A percentile compares a stretch with the other conserved stretches of the same genome.
Evolutionary conservation across 2,113 vertebrate genomes (phyloP).

Genomic region (Poecilia latipinna): DNA sequence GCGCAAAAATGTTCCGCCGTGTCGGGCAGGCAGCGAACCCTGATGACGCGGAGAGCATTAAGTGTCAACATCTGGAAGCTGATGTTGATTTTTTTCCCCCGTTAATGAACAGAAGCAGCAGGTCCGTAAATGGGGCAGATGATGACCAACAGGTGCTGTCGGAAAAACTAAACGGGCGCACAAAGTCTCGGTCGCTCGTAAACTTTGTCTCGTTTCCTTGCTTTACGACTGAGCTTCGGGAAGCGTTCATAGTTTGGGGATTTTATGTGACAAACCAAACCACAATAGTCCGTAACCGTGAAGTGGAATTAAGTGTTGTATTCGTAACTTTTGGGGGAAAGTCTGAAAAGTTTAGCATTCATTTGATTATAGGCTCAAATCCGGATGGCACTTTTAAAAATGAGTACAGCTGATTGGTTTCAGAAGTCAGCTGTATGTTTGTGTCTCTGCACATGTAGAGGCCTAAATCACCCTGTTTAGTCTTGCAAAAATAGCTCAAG

Average conservation of each 20-base stretch:
- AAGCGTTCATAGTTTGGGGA: too few species aligned
- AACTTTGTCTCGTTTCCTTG: not conserved
- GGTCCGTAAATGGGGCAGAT: conserved; percentile 10
- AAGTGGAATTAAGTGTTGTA: too few species aligned
- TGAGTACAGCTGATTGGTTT: not conserved
- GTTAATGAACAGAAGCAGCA: conserved; percentile 16
- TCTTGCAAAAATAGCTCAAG: not conserved
- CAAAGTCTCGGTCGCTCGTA: not conserved
- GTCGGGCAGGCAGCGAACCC: not conserved
- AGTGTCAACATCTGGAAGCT: conserved; percentile 48
- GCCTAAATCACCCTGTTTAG: not conserved
- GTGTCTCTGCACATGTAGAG: not conserved
- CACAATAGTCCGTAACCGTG: too few species aligned
- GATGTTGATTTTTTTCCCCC: not conserved
- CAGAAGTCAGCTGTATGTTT: not conserved
- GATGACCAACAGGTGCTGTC: not conserved
- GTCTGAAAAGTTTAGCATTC: too few species aligned
- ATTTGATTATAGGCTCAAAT: too few species aligned
- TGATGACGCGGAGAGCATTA: conserved; percentile 42
- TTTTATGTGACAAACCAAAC: too few species aligned
- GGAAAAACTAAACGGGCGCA: not conserved
- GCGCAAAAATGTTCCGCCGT: not conserved
- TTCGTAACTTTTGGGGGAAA: too few species aligned
- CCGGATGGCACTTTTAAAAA: too few species aligned
- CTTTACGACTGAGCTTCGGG: not conserved